Conservation (phyloP, 2,797 vertebrate species). For the Xenentodon cancila region DNA sequence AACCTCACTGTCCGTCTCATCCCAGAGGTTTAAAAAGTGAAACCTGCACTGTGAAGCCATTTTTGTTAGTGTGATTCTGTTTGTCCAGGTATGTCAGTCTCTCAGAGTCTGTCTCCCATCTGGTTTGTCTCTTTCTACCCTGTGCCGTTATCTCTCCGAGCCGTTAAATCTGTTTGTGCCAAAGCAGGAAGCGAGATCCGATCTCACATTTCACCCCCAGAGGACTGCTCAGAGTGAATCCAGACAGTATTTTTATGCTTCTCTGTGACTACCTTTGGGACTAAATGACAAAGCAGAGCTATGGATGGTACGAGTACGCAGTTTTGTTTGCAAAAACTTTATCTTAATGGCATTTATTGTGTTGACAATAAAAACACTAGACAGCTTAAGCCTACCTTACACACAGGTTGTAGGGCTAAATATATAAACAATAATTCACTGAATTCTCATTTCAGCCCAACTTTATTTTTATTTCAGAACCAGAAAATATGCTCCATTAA, state of each 20-base stretch:
- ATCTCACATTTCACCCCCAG: slow-evolving; percentile 13
- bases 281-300: neutral
- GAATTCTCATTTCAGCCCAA: slow-evolving; percentile 37
- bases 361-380: slow-evolving; percentile 49
- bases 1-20: slow-evolving; percentile 33
- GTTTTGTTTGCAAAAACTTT: neutral
- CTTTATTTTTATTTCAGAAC: slow-evolving; percentile 53
- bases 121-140: slow-evolving; percentile 12
- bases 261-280: neutral
- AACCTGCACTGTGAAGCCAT: slow-evolving; percentile 66
- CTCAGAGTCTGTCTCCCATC: slow-evolving; percentile 7
- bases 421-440: slow-evolving; percentile 26
- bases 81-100: neutral
- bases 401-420: neutral
- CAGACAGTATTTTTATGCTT: neutral
- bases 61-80: neutral
- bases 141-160: slow-evolving; percentile 35
- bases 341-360: slow-evolving; percentile 35
- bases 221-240: slow-evolving; percentile 1
- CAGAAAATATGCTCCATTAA: slow-evolving; percentile 48
- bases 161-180: slow-evolving; percentile 70
- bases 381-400: neutral
- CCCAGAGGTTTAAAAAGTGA: slow-evolving; percentile 74
- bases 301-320: no score
- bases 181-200: slow-evolving; percentile 61